A percentile compares a stretch with the other conserved stretches of the same genome.
Evolutionary conservation across 2,797 vertebrate species (phyloP).

Genomic region (Onychomys leucogaster): DNA sequence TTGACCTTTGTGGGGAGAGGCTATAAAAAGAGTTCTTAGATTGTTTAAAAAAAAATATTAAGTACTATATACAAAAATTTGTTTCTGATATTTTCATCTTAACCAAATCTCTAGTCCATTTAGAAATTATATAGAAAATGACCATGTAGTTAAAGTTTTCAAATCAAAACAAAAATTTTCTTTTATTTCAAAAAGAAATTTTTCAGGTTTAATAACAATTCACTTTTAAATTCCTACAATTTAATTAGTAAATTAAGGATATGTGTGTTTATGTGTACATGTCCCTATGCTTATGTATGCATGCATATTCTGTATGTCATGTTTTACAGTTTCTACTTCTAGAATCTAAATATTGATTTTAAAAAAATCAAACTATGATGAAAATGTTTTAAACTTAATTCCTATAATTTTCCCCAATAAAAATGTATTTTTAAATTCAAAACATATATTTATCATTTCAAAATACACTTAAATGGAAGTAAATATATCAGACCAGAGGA

Average conservation of each 20-base stretch:
- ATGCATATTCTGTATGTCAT: background rate
- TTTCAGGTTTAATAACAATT: constrained; percentile 46
- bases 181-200: background rate
- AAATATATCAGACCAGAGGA: background rate
- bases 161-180: constrained; percentile 23
- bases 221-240: background rate
- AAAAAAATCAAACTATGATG: background rate
- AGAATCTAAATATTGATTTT: background rate
- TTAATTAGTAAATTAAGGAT: background rate
- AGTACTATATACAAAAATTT: background rate
- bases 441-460: background rate
- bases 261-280: background rate
- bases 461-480: constrained; percentile 29
- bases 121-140: background rate
- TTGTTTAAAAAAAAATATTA: background rate
- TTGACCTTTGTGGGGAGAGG: background rate
- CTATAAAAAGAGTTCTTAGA: constrained; percentile 27
- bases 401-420: background rate
- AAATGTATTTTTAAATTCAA: constrained; percentile 1
- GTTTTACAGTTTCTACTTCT: background rate
- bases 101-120: background rate
- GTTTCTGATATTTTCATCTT: constrained; percentile 46
- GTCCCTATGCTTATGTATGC: background rate
- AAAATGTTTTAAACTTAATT: constrained; percentile 32
- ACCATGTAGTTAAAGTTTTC: background rate